Evolutionary conservation across 2,797 vertebrate species (phyloP), one percentile per base, ranked within the genome.

Genomic region (Selene dorsalis): DNA sequence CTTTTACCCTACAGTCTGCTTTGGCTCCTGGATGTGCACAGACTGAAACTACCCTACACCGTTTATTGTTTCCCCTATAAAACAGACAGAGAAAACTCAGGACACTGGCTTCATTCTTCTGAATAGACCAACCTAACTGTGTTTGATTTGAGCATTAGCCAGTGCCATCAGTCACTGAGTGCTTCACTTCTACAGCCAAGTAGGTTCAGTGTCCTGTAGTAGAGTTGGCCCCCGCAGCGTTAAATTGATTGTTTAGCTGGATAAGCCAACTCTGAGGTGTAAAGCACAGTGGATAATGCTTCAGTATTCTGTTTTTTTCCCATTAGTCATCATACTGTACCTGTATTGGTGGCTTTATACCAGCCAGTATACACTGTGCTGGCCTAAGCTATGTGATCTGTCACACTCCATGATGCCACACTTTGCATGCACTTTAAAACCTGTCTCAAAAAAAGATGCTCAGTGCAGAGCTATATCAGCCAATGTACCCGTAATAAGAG

Each of bases 161-260:
- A 72, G 68, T 69, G 68, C 75, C 88, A 90, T 91, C 83, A 82
- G 82, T 91, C 85, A 89, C 53, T 61, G 63, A 57, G 75, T 28
- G 78, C 38, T 64, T 78, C 20, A 79, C 82, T 84, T 79, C 61
- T 73, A 76, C 75, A 80, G 78, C 66, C 70, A 72, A 84, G 81
- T 86, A 82, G 80, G 79, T 83, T 80, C 85, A 66, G 64, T 69
- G 30, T 30, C 5, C 30, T 30, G 30, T 84, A 78, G 81, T 55
- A 77, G 43, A 70, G 57, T 62, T 32, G 72, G 80, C 68, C 78
- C 75, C 75, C 52, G 58, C 73, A 43, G 73, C 73, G 76, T 74
- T 89, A 75, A 87, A 88, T 83, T 68, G 84, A 85, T 85, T 82
- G 84, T 85, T 89, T 88, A 78, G 82, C 74, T 67, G 68, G 56